Percentiles rank a stretch among this genome's conserved stretches.
Conservation (phyloP, 2,113 vertebrate genomes). For the Pteruthius melanotis region DNA sequence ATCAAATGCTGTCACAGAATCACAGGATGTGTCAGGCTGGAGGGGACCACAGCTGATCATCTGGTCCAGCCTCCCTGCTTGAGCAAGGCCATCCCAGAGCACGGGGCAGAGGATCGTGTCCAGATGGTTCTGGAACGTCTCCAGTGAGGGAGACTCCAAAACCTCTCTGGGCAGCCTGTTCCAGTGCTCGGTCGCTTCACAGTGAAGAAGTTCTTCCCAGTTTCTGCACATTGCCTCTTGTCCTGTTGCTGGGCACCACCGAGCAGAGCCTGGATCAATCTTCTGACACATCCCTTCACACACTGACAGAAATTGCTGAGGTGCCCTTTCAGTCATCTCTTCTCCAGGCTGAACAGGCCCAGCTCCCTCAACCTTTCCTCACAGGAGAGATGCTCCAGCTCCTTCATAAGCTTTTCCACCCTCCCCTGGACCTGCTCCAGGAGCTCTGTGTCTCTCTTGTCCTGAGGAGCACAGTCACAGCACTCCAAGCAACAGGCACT, state of each 20-base stretch:
- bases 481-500: not conserved
- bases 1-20: not conserved
- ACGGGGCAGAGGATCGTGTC: not conserved
- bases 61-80: not conserved
- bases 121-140: not conserved
- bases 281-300: not conserved
- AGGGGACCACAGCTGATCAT: not conserved
- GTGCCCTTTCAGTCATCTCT: not conserved
- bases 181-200: not conserved
- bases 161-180: not conserved
- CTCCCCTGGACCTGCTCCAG: not conserved
- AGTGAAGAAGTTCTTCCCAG: not conserved
- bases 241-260: fast-evolving
- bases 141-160: not conserved
- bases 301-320: not conserved
- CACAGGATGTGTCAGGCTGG: not conserved
- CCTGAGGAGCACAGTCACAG: not conserved
- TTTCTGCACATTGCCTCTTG: not conserved
- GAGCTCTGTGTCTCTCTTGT: not conserved
- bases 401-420: not conserved
- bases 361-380: not conserved
- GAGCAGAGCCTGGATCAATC: not conserved
- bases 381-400: not conserved
- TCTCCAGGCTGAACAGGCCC: not conserved
- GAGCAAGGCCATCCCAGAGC: not conserved